Evolutionary conservation across 2,797 vertebrate genomes (phyloP).

Genomic region (Apogon talboti): DNA sequence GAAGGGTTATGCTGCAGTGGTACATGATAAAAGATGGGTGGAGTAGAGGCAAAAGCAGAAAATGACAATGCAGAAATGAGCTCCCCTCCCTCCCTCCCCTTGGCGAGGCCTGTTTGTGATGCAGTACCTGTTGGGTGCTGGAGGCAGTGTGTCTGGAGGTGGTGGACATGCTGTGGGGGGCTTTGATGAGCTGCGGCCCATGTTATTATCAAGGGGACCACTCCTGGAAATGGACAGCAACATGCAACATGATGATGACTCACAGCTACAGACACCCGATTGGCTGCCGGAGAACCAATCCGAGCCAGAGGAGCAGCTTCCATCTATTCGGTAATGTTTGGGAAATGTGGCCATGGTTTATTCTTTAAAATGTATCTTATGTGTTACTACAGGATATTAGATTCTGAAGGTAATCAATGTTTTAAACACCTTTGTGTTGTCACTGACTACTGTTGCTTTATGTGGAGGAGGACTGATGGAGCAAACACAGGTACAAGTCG

Average conservation of each 20-base stretch:
- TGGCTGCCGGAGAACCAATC: constrained; percentile 56
- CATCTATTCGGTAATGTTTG: constrained; percentile 4
- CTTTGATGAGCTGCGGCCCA: constrained; percentile 77
- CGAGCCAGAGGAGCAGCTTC: neutral
- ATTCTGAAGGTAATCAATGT: constrained; percentile 13
- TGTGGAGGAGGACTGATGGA: neutral
- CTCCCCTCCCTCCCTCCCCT: neutral
- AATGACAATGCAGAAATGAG: constrained; percentile 64
- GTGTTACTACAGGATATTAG: neutral
- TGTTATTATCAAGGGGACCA: constrained; percentile 83
- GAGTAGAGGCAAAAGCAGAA: constrained; percentile 43
- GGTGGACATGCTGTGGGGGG: constrained; percentile 78
- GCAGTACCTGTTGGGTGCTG: constrained; percentile 93
- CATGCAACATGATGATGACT: constrained; percentile 71
- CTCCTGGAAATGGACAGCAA: constrained; percentile 86
- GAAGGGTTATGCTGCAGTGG: constrained; percentile 42
- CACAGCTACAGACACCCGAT: constrained; percentile 46
- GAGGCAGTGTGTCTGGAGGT: constrained; percentile 79
- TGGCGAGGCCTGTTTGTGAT: constrained; percentile 50
- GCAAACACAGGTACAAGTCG: constrained; percentile 12
- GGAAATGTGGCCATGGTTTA: neutral
- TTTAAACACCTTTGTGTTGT: constrained; percentile 11
- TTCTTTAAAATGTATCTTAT: constrained; percentile 8
- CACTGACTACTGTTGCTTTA: neutral
- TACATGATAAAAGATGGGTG: constrained; percentile 38